A percentile compares a stretch with the other conserved stretches of the same genome.
These are phyloP conservation scores for Pelecanoides urinatrix DNA, from an alignment of 2,113 vertebrate genomes.

Conservation along the genomic window DNA sequence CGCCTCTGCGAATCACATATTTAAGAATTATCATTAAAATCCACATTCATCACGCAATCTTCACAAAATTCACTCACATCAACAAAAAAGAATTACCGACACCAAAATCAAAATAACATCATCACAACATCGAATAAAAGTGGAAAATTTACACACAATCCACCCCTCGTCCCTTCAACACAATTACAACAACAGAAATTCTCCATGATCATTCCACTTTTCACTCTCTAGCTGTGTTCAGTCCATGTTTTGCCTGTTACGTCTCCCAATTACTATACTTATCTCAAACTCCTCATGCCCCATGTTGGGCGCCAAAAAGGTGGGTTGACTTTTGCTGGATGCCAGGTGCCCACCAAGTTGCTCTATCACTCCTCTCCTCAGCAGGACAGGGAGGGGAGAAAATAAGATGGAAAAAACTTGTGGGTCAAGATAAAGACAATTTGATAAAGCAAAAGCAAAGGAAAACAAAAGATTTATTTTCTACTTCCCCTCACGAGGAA, in stretches of 20 bases:
- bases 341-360: not conserved
- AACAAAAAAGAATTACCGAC: not conserved
- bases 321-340: not conserved
- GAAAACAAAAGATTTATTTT: not conserved
- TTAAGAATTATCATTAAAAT: not conserved
- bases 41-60: not conserved
- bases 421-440: not conserved
- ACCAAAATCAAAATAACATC: not conserved
- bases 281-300: not conserved
- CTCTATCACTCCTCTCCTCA: not conserved
- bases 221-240: not conserved
- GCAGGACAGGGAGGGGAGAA: not conserved
- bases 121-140: not conserved
- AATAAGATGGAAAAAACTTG: not conserved
- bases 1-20: not conserved
- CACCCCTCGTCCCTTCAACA: not conserved
- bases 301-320: not conserved
- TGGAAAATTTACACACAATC: not conserved
- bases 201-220: not conserved
- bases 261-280: not conserved
- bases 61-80: not conserved
- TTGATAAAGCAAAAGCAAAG: not conserved
- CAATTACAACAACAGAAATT: not conserved
- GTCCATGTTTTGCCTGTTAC: not conserved
- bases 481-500: not conserved